Evolutionary conservation across 2,888 invertebrate species (phyloP).

Genomic region (Hypsopygia costalis): DNA sequence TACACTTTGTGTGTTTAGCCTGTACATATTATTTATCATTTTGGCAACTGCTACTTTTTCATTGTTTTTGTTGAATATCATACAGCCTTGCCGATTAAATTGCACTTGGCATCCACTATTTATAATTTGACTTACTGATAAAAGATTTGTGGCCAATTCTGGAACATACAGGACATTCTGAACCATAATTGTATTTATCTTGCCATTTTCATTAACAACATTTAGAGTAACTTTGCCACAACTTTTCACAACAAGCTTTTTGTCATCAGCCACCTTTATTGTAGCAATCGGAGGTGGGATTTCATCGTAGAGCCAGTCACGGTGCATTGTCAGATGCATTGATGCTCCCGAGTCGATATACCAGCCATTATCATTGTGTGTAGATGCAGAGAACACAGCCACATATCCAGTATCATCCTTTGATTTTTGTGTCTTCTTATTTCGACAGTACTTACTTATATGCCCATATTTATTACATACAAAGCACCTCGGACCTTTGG

Average conservation of each 20-base stretch:
- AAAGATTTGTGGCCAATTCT: slow-evolving; percentile 12
- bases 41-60: slow-evolving; percentile 11
- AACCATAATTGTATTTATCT: background rate
- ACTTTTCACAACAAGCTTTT: no score
- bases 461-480: no score
- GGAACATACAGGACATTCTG: slow-evolving; percentile 16
- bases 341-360: slow-evolving; percentile 7
- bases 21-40: slow-evolving; percentile 12
- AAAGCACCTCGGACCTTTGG: no score
- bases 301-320: no score
- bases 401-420: background rate
- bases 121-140: slow-evolving; percentile 16
- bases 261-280: no score
- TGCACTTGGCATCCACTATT: slow-evolving; percentile 12
- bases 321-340: slow-evolving; percentile 5
- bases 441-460: slow-evolving; percentile 1
- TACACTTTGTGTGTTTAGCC: background rate
- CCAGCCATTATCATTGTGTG: background rate
- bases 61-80: slow-evolving; percentile 10
- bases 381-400: slow-evolving; percentile 1
- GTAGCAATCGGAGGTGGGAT: no score
- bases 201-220: no score
- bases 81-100: slow-evolving; percentile 14
- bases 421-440: background rate
- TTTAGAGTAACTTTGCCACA: no score